Conservation (phyloP, 2,113 vertebrate species). For the Ploceus nigricollis region DNA sequence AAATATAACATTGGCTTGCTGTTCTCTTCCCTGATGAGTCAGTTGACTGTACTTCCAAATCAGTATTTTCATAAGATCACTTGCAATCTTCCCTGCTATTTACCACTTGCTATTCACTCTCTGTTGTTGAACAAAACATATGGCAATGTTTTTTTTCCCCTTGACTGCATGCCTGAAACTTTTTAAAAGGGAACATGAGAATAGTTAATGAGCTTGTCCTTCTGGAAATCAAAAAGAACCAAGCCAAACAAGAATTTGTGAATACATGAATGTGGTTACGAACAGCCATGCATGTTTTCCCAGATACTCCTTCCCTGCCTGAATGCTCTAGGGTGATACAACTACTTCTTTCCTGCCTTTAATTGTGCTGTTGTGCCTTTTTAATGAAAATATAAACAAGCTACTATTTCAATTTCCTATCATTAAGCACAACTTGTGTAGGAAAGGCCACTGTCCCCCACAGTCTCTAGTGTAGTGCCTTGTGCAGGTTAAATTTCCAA, state of each 20-base stretch:
- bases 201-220: neutral
- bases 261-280: neutral
- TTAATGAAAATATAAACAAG: neutral
- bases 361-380: neutral
- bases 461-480: neutral
- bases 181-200: slow-evolving; percentile 5
- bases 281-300: neutral
- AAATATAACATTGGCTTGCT: neutral
- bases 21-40: neutral
- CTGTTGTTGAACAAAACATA: neutral
- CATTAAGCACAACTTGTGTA: neutral
- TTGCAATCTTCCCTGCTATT: slow-evolving; percentile 16
- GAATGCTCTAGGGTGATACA: neutral
- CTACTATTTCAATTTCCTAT: neutral
- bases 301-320: neutral
- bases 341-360: neutral
- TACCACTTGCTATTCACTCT: neutral
- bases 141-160: neutral
- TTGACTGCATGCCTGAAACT: neutral
- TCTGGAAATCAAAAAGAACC: neutral
- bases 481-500: neutral
- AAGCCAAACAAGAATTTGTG: neutral
- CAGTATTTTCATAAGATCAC: neutral
- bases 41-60: neutral
- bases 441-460: neutral